Evolutionary conservation across 2,113 vertebrate genomes (phyloP).

Genomic region (Leptobrachium ailaonicum): DNA sequence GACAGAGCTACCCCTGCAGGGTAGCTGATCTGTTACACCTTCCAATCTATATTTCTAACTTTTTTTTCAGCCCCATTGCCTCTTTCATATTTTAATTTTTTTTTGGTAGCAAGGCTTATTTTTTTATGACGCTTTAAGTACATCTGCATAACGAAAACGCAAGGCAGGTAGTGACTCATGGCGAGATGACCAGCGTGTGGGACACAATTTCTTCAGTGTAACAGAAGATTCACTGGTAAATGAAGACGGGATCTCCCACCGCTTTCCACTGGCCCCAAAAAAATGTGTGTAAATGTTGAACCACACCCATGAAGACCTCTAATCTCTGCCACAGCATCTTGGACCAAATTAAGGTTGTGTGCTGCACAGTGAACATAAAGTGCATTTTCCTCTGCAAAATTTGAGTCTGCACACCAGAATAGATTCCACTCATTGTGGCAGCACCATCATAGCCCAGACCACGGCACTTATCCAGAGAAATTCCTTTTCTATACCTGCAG

Average conservation of each 20-base stretch:
- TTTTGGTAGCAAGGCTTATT: neutral
- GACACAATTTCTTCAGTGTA: neutral
- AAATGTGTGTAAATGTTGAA: neutral
- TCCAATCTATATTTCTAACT: too few relatives aligned
- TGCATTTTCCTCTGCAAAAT: constrained; percentile 12
- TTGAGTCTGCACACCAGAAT: constrained; percentile 4
- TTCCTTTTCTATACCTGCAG: neutral
- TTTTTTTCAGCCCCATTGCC: neutral
- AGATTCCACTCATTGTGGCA: constrained; percentile 2
- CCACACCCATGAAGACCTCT: neutral
- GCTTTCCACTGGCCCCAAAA: neutral
- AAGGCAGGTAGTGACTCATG: neutral
- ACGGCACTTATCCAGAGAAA: neutral
- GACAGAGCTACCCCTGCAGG: too few relatives aligned
- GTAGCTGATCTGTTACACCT: too few relatives aligned
- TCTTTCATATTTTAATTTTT: neutral
- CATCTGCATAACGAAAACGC: neutral
- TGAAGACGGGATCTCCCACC: neutral
- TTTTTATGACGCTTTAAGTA: neutral
- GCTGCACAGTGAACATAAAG: constrained; percentile 7
- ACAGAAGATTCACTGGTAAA: neutral
- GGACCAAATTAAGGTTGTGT: constrained; percentile 3
- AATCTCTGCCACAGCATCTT: neutral
- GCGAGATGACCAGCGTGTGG: neutral
- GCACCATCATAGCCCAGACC: neutral